Evolutionary conservation across 2,888 invertebrate species (phyloP).

Genomic region (Drosophila niveifrons): DNA sequence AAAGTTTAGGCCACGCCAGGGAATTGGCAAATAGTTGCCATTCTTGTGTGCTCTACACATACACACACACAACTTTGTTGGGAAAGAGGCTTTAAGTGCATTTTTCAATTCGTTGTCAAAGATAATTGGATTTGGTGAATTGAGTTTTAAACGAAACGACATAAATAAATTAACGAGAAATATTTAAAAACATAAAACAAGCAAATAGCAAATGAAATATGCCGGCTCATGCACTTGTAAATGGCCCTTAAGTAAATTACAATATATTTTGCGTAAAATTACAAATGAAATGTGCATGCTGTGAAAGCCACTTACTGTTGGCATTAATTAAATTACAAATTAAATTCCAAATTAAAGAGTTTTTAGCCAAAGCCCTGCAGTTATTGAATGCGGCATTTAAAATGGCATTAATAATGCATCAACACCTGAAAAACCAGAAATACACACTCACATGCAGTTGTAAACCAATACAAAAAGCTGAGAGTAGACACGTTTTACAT

Average conservation of each 20-base stretch:
- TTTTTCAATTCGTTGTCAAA: conserved; percentile 31
- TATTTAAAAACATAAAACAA: conserved; percentile 47
- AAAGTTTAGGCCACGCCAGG: conserved; percentile 37
- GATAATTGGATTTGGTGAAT: conserved; percentile 56
- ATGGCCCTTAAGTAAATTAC: conserved; percentile 73
- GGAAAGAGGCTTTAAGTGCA: conserved; percentile 35
- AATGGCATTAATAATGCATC: conserved; percentile 76
- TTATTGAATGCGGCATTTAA: conserved; percentile 71
- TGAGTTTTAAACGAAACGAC: conserved; percentile 50
- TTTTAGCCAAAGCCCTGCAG: conserved; percentile 55
- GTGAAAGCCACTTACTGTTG: conserved; percentile 48
- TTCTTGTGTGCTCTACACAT: conserved; percentile 4
- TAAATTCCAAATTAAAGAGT: conserved; percentile 69
- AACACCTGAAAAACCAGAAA: conserved; percentile 58
- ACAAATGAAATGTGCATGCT: conserved; percentile 49
- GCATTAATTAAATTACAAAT: conserved; percentile 76
- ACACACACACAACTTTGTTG: neutral
- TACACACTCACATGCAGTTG: conserved; percentile 6
- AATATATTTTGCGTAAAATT: conserved; percentile 55
- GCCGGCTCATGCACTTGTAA: conserved; percentile 15
- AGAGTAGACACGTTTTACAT: conserved; percentile 46
- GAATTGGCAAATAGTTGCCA: conserved; percentile 41
- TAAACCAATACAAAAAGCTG: conserved; percentile 3
- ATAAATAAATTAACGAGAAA: conserved; percentile 56
- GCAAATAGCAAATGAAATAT: conserved; percentile 60